Conservation (phyloP, 2,797 vertebrate species). For the Paratrypauchen microcephalus region DNA sequence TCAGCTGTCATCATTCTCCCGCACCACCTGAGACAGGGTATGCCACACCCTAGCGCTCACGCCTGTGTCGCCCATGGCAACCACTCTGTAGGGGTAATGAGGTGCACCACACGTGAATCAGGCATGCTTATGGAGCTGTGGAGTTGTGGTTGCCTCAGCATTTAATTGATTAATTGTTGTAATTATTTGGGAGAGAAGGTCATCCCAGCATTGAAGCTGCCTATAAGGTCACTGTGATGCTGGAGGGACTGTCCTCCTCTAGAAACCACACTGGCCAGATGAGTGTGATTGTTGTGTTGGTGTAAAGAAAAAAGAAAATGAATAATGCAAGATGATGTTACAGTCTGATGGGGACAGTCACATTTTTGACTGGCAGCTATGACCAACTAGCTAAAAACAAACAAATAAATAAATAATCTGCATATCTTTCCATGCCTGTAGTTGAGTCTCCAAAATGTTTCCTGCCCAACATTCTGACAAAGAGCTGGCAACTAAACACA, state of each 20-base stretch:
- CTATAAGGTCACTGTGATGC: constrained; percentile 72
- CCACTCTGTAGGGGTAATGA: constrained; percentile 66
- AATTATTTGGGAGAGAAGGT: constrained; percentile 81
- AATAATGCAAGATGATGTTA: constrained; percentile 20
- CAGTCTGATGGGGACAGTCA: constrained; percentile 44
- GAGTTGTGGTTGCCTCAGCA: constrained; percentile 75
- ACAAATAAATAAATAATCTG: constrained; percentile 15
- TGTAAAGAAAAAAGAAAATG: constrained; percentile 14
- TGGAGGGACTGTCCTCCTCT: constrained; percentile 59
- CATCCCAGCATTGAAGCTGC: constrained; percentile 66
- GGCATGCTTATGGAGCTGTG: constrained; percentile 55
- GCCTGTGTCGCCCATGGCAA: constrained; percentile 76
- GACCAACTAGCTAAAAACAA: constrained; percentile 41
- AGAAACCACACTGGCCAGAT: constrained; percentile 51
- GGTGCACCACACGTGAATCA: constrained; percentile 56
- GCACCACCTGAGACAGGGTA: constrained; percentile 77
- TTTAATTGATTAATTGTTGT: constrained; percentile 84
- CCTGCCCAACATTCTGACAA: constrained; percentile 71
- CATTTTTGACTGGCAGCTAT: constrained; percentile 44
- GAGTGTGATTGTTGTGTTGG: constrained; percentile 41
- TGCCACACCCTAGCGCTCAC: constrained; percentile 75
- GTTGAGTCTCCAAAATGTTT: constrained; percentile 55
- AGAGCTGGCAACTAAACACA: constrained; percentile 70
- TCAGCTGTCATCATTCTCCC: constrained; percentile 79
- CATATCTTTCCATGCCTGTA: constrained; percentile 56